phyloP scores from a whole-genome alignment of 2,888 invertebrate genomes.

The Ophioninae sp. region DNA sequence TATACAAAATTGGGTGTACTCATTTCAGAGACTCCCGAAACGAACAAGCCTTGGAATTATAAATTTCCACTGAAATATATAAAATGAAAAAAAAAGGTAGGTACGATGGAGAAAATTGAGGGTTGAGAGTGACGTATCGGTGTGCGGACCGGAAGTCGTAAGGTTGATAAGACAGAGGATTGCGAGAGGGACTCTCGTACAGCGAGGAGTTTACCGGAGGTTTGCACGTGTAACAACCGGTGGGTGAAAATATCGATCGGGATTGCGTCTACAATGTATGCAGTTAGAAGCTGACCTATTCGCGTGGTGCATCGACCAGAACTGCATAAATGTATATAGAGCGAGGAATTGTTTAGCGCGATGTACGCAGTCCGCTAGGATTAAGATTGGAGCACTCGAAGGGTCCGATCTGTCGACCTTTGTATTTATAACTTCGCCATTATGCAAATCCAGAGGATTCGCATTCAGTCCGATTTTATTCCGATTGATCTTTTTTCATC shows the following conservation, averaged over 20 bases:
- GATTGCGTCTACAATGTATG: slow-evolving; percentile 53
- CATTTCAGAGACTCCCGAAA: neutral
- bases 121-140: slow-evolving; percentile 20
- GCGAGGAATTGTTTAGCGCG: neutral
- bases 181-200: slow-evolving; percentile 25
- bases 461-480: neutral
- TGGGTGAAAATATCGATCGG: slow-evolving; percentile 47
- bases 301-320: slow-evolving; percentile 53
- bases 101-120: slow-evolving; percentile 5
- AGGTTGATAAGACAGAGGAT: slow-evolving; percentile 43
- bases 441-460: neutral
- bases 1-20: neutral
- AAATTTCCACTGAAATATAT: neutral
- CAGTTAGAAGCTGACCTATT: slow-evolving; percentile 51
- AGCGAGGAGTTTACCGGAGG: slow-evolving; percentile 20
- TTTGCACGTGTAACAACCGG: slow-evolving; percentile 16
- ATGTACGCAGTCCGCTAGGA: neutral
- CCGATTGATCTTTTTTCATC: neutral
- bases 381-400: neutral
- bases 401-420: neutral
- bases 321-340: slow-evolving; percentile 46
- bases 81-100: neutral
- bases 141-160: slow-evolving; percentile 26
- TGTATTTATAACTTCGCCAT: neutral
- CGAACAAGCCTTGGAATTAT: neutral